Evolutionary conservation across 2,113 vertebrate genomes (phyloP).

Genomic region (Nanorana parkeri): DNA sequence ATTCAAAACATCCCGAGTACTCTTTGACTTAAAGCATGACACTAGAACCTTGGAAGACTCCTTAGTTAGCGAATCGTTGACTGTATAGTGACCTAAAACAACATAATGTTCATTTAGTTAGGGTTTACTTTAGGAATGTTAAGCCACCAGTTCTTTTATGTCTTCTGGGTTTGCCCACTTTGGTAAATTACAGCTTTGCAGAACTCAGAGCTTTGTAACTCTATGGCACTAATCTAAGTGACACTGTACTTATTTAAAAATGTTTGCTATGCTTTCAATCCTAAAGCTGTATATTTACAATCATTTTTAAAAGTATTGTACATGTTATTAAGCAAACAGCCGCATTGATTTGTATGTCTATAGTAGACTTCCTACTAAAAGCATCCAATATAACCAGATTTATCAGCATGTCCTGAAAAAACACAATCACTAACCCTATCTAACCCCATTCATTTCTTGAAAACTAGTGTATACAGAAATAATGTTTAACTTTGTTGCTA

Average conservation of each 20-base stretch:
- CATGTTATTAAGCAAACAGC: not conserved
- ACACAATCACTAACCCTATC: not conserved
- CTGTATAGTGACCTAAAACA: conserved; percentile 72
- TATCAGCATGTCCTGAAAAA: not conserved
- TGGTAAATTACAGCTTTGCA: not conserved
- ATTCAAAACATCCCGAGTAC: conserved; percentile 57
- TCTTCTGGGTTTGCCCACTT: not conserved
- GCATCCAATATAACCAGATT: not conserved
- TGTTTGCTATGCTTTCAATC: not conserved
- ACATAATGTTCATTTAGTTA: conserved; percentile 11
- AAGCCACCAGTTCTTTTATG: not conserved
- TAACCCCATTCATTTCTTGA: not conserved
- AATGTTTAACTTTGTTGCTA: too few species aligned
- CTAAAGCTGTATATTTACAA: not conserved
- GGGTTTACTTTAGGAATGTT: conserved; percentile 1
- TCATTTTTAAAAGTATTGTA: not conserved
- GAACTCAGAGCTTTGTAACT: not conserved
- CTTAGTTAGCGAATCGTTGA: conserved; percentile 68
- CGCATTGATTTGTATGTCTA: not conserved
- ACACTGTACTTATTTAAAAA: not conserved
- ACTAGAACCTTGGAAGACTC: conserved; percentile 63
- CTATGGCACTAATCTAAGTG: not conserved
- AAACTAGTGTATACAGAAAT: not conserved
- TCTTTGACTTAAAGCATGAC: conserved; percentile 78
- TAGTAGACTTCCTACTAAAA: conserved; percentile 11